Evolutionary conservation across 2,797 vertebrate species (phyloP).

Genomic region (Arctocebus calabarensis): DNA sequence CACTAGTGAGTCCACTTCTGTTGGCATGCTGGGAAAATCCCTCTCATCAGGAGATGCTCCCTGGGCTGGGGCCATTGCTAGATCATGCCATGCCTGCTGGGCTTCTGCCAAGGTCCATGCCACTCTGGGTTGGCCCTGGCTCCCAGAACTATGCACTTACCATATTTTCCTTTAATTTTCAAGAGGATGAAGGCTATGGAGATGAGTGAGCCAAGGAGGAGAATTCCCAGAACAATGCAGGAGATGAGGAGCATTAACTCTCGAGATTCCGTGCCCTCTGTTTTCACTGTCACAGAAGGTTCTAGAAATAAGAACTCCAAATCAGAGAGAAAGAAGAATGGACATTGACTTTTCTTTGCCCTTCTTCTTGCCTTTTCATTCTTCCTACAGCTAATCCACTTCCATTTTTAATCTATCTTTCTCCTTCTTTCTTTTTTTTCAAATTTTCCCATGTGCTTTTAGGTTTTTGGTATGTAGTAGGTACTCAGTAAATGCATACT

Average conservation of each 20-base stretch:
- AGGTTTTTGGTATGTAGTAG: neutral
- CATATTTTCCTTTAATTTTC: slow-evolving; percentile 78
- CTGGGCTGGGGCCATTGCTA: neutral
- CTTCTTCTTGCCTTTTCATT: neutral
- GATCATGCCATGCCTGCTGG: rapidly evolving
- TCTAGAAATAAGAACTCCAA: slow-evolving; percentile 56
- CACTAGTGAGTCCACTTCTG: neutral
- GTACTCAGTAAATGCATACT: neutral
- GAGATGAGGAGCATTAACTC: slow-evolving; percentile 57
- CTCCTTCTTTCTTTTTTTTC: neutral
- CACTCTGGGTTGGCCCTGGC: neutral
- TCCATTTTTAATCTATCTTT: neutral
- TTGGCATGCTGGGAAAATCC: slow-evolving; percentile 49
- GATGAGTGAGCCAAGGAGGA: slow-evolving; percentile 79
- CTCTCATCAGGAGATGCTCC: neutral
- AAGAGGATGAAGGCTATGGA: slow-evolving; percentile 72
- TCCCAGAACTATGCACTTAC: slow-evolving; percentile 67
- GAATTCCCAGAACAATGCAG: slow-evolving; percentile 79
- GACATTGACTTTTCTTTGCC: no score
- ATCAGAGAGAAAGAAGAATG: neutral
- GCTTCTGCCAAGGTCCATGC: rapidly evolving
- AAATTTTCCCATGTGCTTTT: neutral
- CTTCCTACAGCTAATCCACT: neutral
- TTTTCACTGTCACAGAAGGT: neutral
- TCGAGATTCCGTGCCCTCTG: neutral